Percentiles rank a stretch among this genome's conserved stretches.
These are phyloP conservation scores for Tenthredo mesomela DNA, from an alignment of 2,888 invertebrate genomes.

Conservation along the genomic window DNA sequence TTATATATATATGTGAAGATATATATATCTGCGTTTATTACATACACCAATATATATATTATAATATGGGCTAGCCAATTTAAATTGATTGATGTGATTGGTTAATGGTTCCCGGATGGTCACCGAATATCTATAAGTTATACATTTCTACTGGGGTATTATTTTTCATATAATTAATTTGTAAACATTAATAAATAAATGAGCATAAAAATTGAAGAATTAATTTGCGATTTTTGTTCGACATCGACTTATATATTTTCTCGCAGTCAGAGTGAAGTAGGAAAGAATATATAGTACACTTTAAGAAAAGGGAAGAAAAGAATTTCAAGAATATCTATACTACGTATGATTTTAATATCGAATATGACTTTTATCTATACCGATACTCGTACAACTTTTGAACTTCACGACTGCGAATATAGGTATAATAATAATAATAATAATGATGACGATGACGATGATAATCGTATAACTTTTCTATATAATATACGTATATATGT, in stretches of 20 bases:
- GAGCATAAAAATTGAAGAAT: too few relatives aligned
- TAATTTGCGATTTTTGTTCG: background rate
- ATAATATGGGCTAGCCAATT: constrained; percentile 17
- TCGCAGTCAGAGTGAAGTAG: too few relatives aligned
- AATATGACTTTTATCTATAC: background rate
- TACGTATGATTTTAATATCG: too few relatives aligned
- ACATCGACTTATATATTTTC: too few relatives aligned
- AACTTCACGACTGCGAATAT: background rate
- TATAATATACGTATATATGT: background rate
- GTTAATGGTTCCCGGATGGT: constrained; percentile 6
- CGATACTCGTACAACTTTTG: background rate
- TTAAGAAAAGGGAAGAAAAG: too few relatives aligned
- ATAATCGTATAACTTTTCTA: background rate
- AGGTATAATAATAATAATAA: background rate
- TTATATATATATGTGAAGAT: background rate
- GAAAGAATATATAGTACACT: too few relatives aligned
- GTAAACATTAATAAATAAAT: too few relatives aligned
- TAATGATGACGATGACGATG: background rate
- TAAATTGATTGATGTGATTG: constrained; percentile 43
- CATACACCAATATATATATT: background rate
- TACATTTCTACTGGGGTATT: background rate
- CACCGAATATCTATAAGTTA: background rate
- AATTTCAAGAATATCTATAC: too few relatives aligned
- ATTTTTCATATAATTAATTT: background rate
- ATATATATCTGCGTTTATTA: background rate